phyloP scores from a whole-genome alignment of 2,797 vertebrate species.

The Odontamblyopus lacepedii region DNA sequence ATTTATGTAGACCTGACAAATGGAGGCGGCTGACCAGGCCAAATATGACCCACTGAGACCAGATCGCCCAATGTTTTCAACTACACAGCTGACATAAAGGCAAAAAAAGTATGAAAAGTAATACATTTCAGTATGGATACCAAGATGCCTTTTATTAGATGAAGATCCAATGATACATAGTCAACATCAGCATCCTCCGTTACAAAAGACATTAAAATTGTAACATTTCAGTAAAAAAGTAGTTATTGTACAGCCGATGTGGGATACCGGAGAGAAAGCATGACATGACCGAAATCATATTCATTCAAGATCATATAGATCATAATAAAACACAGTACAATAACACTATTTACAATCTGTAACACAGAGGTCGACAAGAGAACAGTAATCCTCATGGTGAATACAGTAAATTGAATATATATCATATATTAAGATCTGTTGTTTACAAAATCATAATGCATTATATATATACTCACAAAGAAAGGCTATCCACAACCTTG shows the following conservation, averaged over 20 bases:
- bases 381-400: constrained; percentile 65
- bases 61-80: neutral
- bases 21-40: neutral
- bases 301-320: constrained; percentile 68
- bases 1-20: neutral
- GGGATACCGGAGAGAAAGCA: constrained; percentile 77
- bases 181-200: constrained; percentile 76
- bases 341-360: constrained; percentile 77
- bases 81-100: neutral
- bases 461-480: constrained; percentile 65
- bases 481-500: constrained; percentile 73
- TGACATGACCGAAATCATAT: constrained; percentile 75
- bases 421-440: constrained; percentile 78
- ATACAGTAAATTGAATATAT: constrained; percentile 76
- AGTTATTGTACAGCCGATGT: constrained; percentile 73
- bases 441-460: constrained; percentile 77
- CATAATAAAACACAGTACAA: constrained; percentile 76
- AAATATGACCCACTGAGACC: neutral
- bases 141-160: constrained; percentile 79
- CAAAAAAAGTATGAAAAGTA: constrained; percentile 4
- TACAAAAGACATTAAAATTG: constrained; percentile 81
- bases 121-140: constrained; percentile 48
- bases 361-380: constrained; percentile 70
- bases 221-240: constrained; percentile 81
- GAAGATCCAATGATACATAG: constrained; percentile 76